Evolutionary conservation across 2,797 vertebrate species (phyloP), one percentile per base, ranked within the genome.

Genomic region (Carapus acus): DNA sequence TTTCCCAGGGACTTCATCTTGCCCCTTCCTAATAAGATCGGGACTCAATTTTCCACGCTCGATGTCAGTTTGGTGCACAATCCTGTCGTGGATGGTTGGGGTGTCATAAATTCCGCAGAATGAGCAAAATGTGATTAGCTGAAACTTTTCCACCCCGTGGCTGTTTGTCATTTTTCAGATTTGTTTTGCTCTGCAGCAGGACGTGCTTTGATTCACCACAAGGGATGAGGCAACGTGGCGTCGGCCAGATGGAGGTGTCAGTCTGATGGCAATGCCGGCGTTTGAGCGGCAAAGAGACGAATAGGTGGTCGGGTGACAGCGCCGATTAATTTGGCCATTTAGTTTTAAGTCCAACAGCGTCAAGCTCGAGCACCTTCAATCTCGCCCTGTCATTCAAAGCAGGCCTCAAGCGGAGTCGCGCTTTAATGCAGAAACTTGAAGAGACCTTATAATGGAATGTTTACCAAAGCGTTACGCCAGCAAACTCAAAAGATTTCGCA

Each of bases 321-420:
- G 66, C 46, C 76, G 71, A 81, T 85, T 86, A 80, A 86, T 86
- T 85, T 83, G 76, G 46, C 77, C 54, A 24, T 81, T 84, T 85
- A 79, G 84, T 81, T 85, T 81, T 71, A 71, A 80, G 77, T 76
- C 82, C 24, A 69, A 83, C 74, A 71, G 60, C 57, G 76, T 82
- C 84, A 82, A 73, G 84, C 86, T 77, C 73, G 73, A 78, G 69
- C 78, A 75, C 75, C 73, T 81, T 84, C 83, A 82, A 82, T 85
- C 81, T 83, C 62, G 45, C 18, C 21, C 73, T 79, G 82, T 76
- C 83, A 80, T 58, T 79, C 76, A 81, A 58, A 76, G 54, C 62
- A 51, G 61, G 63, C 41, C 53, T 58, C 39, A 34, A 43, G 54
- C 73, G 4, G 60, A 36, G 49, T 45, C 73, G 68, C 65, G 62